Evolutionary conservation across 2,797 vertebrate genomes (phyloP).

Genomic region (Alca torda): DNA sequence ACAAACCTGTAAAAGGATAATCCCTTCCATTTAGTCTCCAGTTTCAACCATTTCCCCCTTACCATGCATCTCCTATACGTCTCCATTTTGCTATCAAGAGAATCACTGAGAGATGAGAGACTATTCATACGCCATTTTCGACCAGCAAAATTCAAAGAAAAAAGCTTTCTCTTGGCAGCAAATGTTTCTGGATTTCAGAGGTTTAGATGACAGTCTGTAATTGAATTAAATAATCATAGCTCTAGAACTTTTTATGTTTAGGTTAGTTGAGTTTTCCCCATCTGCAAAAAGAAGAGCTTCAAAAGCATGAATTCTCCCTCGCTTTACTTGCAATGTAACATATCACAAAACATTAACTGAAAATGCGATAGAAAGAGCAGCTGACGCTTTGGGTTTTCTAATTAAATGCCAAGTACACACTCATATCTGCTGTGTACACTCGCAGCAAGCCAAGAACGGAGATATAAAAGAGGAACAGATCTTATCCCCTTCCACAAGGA

Average conservation of each 20-base stretch:
- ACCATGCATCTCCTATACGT: neutral
- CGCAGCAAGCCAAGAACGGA: neutral
- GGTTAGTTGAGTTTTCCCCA: neutral
- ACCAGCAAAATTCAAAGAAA: neutral
- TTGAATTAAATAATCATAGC: neutral
- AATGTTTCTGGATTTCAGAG: neutral
- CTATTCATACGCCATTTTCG: neutral
- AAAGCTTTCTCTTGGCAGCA: neutral
- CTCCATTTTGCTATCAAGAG: rapidly evolving
- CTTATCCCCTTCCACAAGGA: neutral
- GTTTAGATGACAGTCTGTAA: neutral
- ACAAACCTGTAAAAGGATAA: neutral
- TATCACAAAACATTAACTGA: neutral
- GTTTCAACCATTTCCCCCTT: neutral
- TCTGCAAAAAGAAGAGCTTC: neutral
- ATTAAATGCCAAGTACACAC: neutral
- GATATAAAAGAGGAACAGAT: neutral
- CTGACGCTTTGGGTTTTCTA: neutral
- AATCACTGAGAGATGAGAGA: neutral
- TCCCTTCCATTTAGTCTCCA: neutral
- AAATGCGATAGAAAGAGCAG: neutral
- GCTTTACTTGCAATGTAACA: neutral
- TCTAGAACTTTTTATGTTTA: neutral
- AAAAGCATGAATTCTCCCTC: neutral
- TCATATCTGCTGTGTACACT: neutral